Conservation (phyloP, 2,113 vertebrate species). For the Pseudopipra pipra region DNA sequence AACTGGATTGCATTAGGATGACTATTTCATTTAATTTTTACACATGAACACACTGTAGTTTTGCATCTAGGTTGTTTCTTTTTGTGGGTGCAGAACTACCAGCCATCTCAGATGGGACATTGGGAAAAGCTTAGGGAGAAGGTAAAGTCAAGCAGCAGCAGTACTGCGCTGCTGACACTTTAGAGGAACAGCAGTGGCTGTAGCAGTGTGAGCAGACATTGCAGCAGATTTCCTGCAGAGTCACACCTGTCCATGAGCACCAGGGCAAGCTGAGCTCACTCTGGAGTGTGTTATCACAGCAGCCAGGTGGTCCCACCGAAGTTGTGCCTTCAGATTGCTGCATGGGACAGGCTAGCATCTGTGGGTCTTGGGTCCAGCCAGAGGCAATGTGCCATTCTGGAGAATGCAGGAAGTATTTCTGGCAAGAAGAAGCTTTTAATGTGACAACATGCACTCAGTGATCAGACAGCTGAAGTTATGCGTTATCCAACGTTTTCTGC, state of each 20-base stretch:
- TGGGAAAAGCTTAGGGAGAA: background rate
- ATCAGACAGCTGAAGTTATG: background rate
- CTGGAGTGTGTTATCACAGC: background rate
- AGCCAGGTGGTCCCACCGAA: background rate
- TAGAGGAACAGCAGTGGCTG: background rate
- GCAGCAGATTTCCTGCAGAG: background rate
- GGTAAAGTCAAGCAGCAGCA: background rate
- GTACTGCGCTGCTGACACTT: background rate
- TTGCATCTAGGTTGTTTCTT: background rate
- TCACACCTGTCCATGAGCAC: background rate
- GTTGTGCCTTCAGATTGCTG: background rate
- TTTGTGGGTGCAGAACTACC: background rate
- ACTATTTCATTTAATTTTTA: background rate
- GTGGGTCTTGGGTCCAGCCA: background rate
- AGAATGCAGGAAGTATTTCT: background rate
- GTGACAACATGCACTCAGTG: background rate
- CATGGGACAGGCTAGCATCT: background rate
- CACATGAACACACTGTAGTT: background rate
- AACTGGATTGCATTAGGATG: background rate
- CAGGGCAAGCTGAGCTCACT: background rate
- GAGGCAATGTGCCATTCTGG: background rate
- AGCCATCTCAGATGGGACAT: background rate
- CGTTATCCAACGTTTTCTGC: background rate
- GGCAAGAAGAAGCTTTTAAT: background rate
- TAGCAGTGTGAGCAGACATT: background rate